Evolutionary conservation across 1,140 invertebrate species (phyloP), one percentile per base, ranked within the genome.

Genomic region (Hypothenemus hampei): DNA sequence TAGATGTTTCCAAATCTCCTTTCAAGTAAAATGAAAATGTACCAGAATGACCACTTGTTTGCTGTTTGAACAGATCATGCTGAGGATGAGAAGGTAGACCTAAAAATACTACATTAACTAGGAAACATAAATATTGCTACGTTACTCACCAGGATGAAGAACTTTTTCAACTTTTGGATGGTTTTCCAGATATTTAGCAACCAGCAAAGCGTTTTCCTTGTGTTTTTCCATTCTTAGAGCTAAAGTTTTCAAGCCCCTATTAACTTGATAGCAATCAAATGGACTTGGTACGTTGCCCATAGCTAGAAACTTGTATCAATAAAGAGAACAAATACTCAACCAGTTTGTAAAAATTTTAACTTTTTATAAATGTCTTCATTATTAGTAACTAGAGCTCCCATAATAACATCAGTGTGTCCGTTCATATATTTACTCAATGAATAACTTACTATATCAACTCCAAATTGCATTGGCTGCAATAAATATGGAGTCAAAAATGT

Each of bases 401-500:
- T 98, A 1, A 99, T 85, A 35, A 97, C 88, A 77, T 99, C 97
- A 1, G 91, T 88, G 72, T 99, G 96, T 0, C 96, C 97, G 73
- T 98, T 98, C 83, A 98, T 94, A 66, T 98, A 99, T 73, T 99
- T 99, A 0, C 95, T 97, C 20, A 97, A 63, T 0, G 96, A 99
- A 75, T 98, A 96, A 59, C 93, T 73, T 1, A 88, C 85, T 39
- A 98, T 78, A 74, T 99, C 95, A 2, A 91, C 95, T 7, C 97
- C 97, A 20, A 97, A 75, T 15, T 84, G 80, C 20, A 99, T 72
- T 3, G 97, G 97, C 57, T 84, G 79, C 85, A 97, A 94, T 54
- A 95, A 89, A 69, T 96, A 97, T n/a, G 93, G 80, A 4, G 93
- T 93, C 47, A 97, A 78, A 71, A 99, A 98, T 4, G 96, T 99